A percentile compares a stretch with the other conserved stretches of the same genome.
Evolutionary conservation across 2,888 invertebrate genomes (phyloP).

Genomic region (Andricus curvator): DNA sequence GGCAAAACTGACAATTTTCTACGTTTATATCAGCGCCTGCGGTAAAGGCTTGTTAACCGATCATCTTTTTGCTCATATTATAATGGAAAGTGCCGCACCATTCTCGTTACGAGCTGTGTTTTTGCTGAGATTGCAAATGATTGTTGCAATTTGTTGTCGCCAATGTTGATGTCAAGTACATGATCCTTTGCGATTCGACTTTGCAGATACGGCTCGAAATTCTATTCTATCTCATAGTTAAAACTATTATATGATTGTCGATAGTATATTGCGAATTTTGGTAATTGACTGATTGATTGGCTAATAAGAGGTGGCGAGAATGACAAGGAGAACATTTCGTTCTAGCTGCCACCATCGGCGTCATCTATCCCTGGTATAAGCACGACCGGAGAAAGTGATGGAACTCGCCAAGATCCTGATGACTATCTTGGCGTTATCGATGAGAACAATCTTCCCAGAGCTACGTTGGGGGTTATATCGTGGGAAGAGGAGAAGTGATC

Average conservation of each 20-base stretch:
- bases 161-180: constrained; percentile 32
- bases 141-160: constrained; percentile 39
- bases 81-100: constrained; percentile 38
- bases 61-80: constrained; percentile 37
- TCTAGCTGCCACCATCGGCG: constrained; percentile 27
- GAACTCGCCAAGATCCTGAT: constrained; percentile 72
- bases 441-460: constrained; percentile 69
- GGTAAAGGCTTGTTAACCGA: constrained; percentile 36
- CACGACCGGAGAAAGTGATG: constrained; percentile 71
- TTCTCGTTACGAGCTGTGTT: constrained; percentile 31
- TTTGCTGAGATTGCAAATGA: constrained; percentile 35
- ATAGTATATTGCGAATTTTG: neutral
- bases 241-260: too few relatives aligned
- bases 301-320: constrained; percentile 18
- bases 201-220: neutral
- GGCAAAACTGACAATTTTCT: constrained; percentile 39
- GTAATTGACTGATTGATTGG: constrained; percentile 1
- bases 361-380: constrained; percentile 47
- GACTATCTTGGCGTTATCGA: constrained; percentile 68
- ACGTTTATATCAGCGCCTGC: constrained; percentile 35
- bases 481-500: constrained; percentile 63
- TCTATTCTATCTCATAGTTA: too few relatives aligned
- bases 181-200: neutral
- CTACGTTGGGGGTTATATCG: constrained; percentile 61
- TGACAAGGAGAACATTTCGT: constrained; percentile 23